phyloP scores from a whole-genome alignment of 2,797 vertebrate genomes.

The Odontamblyopus lacepedii region DNA sequence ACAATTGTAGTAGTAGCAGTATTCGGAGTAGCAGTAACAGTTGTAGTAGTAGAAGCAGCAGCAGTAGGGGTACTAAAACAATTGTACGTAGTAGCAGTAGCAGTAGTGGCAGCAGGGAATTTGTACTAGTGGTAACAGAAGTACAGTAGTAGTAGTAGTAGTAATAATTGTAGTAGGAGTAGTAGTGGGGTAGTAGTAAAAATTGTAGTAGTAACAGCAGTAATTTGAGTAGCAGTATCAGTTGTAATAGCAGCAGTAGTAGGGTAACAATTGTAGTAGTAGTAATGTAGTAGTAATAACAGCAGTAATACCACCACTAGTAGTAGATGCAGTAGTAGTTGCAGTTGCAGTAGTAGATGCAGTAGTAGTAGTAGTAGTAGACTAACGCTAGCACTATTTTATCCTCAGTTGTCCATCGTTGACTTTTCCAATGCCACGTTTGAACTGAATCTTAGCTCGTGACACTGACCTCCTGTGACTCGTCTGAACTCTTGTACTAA shows the following conservation, averaged over 20 bases:
- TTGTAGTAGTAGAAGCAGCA: no score
- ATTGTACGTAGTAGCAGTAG: no score
- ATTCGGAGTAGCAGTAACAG: no score
- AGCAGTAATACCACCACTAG: neutral
- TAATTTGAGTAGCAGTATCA: neutral
- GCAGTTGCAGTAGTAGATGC: neutral
- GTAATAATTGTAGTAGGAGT: neutral
- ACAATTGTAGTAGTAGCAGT: no score
- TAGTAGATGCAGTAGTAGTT: neutral
- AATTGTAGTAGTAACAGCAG: neutral
- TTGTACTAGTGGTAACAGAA: no score
- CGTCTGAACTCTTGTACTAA: neutral
- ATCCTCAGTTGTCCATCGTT: neutral
- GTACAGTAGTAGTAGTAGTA: no score
- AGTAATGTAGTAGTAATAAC: neutral
- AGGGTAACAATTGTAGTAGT: neutral
- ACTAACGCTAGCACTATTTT: no score
- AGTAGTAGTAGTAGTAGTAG: neutral
- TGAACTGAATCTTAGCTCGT: neutral
- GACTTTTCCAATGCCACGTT: neutral
- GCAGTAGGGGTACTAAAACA: no score
- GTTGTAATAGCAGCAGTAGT: neutral
- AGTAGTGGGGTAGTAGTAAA: neutral
- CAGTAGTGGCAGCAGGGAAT: neutral
- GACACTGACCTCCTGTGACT: slow-evolving; percentile 1